Base-by-base conservation (phyloP, 1,140 invertebrate genomes). In the Aphis craccivora region DNA sequence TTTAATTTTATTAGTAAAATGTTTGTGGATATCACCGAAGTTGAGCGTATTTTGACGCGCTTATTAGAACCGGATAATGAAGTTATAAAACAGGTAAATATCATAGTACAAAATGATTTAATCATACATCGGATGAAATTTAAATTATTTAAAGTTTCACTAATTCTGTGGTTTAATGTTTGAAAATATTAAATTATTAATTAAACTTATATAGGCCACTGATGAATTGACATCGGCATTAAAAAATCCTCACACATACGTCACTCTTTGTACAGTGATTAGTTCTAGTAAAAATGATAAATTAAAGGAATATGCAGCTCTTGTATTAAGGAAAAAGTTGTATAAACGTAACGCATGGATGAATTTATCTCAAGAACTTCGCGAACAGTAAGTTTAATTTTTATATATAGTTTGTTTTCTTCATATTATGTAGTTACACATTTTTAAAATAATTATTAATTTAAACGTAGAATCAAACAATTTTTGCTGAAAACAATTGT, bases 251-350 rank as follows among this genome's bases (percentile, higher is more conserved):
- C 91, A 93, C n/a, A 55, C 91, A 11, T 93, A 55, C 9, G 48
- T 93, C 20, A 55, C 37, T 84, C 48, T 93, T 37, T 93, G 91
- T 40, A 53, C 91, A 84, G n/a, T 93, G 5, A 30, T 93, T 40
- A 23, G 81, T 55, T 37, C 81, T 37, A 93, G 48, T n/a, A 84
- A 84, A 53, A 40, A 93, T 53, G 91, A 93, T 6, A 40, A 30
- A 22, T 1, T 93, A n/a, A 93, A 93, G 43, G 91, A 84, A 55
- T 93, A 93, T 86, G 91, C 91, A 55, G 91, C 91, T 84, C 48
- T 93, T n/a, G 35, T 93, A 43, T 40, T 93, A 30, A 84, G 91
- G 5, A 93, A 93, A 84, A 93, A 86, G 43, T 84, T 93, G 2
- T 1, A 30, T 1, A 93, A 93, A 93, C 67, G 91, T 18, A 86